Evolutionary conservation across 2,113 vertebrate species (phyloP).

Genomic region (Microtus richardsoni): DNA sequence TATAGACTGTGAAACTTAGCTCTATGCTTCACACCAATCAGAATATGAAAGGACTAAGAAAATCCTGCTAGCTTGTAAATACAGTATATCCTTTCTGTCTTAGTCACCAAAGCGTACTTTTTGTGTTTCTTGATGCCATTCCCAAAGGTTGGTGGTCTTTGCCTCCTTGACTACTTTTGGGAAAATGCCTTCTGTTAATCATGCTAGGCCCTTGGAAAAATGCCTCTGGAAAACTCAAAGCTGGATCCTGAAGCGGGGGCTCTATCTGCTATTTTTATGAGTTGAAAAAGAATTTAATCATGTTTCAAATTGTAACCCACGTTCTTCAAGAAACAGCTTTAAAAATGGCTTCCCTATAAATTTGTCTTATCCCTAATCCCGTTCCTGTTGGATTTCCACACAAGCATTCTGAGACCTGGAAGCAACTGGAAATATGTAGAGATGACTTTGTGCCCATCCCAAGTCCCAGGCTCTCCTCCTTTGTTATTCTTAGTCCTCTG

Average conservation of each 20-base stretch:
- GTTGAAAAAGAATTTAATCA: slow-evolving; percentile 56
- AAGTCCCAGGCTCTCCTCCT: not conserved
- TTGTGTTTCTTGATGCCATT: slow-evolving; percentile 2
- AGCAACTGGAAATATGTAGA: slow-evolving; percentile 68
- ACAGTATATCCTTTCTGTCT: not conserved
- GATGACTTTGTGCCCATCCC: slow-evolving; percentile 50
- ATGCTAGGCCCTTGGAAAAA: not conserved
- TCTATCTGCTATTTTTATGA: slow-evolving; percentile 61
- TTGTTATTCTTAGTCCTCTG: not conserved
- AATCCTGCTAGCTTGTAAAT: not conserved
- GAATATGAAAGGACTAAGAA: slow-evolving; percentile 11
- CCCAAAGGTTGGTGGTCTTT: not conserved
- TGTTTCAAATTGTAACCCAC: slow-evolving; percentile 71
- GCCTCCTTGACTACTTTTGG: not conserved
- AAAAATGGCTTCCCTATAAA: slow-evolving; percentile 41
- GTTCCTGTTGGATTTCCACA: slow-evolving; percentile 67
- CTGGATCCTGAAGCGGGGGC: slow-evolving; percentile 22
- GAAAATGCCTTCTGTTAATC: not conserved
- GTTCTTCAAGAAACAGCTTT: slow-evolving; percentile 70
- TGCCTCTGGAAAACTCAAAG: slow-evolving; percentile 51
- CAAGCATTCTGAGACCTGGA: slow-evolving; percentile 50
- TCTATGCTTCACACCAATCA: slow-evolving; percentile 18
- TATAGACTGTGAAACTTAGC: not conserved
- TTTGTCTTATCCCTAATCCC: slow-evolving; percentile 5
- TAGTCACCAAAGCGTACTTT: not conserved